These are phyloP conservation scores for Ammodramus savannarum DNA, from an alignment of 2,113 vertebrate species.

Conservation along the genomic window DNA sequence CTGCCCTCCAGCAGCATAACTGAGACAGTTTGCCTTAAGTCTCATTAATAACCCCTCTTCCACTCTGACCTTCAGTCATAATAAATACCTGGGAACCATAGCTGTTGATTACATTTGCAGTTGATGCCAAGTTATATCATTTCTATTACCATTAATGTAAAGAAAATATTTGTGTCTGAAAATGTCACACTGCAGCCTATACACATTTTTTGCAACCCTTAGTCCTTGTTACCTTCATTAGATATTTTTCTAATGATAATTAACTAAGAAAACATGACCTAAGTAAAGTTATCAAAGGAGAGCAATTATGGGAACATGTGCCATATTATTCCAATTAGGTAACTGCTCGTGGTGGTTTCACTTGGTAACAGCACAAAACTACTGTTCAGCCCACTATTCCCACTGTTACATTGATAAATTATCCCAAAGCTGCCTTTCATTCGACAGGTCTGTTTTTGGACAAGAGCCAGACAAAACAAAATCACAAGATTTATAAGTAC, in stretches of 20 bases:
- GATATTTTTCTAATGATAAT: constrained; percentile 76
- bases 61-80: constrained; percentile 65
- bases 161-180: constrained; percentile 85
- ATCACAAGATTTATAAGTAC: constrained; percentile 75
- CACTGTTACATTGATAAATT: constrained; percentile 81
- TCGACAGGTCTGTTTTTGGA: constrained; percentile 73
- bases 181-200: constrained; percentile 57
- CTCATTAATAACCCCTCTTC: constrained; percentile 48
- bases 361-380: constrained; percentile 70
- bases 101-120: constrained; percentile 77
- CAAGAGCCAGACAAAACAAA: constrained; percentile 77
- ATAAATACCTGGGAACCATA: constrained; percentile 70
- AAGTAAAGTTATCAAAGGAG: constrained; percentile 72
- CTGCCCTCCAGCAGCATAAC: constrained; percentile 4
- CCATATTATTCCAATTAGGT: constrained; percentile 81
- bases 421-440: constrained; percentile 71
- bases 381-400: constrained; percentile 73
- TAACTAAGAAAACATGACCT: constrained; percentile 73
- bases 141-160: constrained; percentile 82
- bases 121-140: constrained; percentile 78
- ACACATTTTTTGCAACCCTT: constrained; percentile 52
- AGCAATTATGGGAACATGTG: constrained; percentile 67
- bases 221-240: constrained; percentile 51
- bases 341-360: constrained; percentile 70
- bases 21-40: constrained; percentile 18